Evolutionary conservation across 2,797 vertebrate species (phyloP).

Genomic region (Syngnathus rostellatus): DNA sequence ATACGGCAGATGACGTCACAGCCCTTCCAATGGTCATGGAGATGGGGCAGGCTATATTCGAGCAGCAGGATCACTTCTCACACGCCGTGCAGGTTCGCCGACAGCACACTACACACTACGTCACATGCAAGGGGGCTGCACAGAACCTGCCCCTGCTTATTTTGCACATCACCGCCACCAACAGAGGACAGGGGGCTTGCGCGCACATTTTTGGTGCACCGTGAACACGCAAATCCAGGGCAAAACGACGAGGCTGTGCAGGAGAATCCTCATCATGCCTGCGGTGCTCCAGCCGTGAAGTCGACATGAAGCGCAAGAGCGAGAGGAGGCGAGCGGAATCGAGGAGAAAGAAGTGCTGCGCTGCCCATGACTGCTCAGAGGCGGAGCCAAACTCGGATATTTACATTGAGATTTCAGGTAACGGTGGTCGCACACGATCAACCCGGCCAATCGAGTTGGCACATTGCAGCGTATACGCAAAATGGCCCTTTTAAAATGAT

Average conservation of each 20-base stretch:
- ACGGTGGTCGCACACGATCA: conserved; percentile 35
- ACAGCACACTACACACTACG: conserved; percentile 40
- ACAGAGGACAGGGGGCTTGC: conserved; percentile 14
- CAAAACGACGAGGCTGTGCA: neutral
- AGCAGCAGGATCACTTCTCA: neutral
- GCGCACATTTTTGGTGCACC: conserved; percentile 18
- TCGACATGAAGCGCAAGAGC: conserved; percentile 75
- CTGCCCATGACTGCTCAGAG: conserved; percentile 59
- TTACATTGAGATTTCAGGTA: conserved; percentile 75
- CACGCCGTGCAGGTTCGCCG: conserved; percentile 34
- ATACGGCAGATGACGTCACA: neutral
- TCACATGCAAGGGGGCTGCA: conserved; percentile 56
- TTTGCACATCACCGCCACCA: conserved; percentile 42
- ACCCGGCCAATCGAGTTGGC: conserved; percentile 19
- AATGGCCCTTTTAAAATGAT: neutral
- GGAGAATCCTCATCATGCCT: neutral
- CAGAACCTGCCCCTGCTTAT: conserved; percentile 55
- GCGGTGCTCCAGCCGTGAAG: conserved; percentile 29
- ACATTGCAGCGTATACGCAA: neutral
- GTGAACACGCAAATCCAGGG: conserved; percentile 6
- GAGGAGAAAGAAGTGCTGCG: conserved; percentile 68
- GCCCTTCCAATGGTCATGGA: neutral
- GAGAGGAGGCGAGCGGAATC: conserved; percentile 68
- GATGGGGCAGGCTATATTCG: neutral
- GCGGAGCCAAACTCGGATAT: conserved; percentile 66